phyloP scores from a whole-genome alignment of 2,888 invertebrate species.

The Dicyrtomina minuta region DNA sequence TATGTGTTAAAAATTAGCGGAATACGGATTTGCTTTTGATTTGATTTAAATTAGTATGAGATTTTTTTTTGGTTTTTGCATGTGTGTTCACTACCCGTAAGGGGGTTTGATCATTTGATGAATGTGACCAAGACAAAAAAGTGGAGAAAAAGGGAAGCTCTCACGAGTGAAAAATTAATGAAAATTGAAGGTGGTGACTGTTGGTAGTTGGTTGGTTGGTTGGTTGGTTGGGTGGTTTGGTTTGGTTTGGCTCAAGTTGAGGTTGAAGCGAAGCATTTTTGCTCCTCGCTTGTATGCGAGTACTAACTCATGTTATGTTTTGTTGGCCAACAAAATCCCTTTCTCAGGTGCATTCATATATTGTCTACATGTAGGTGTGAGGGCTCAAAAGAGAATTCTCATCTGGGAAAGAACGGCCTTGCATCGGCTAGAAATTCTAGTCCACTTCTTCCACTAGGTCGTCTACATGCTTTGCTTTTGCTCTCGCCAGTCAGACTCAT shows the following conservation, averaged over 20 bases:
- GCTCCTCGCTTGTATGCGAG: neutral
- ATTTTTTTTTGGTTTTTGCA: neutral
- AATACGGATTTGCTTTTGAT: no score
- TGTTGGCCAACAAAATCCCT: slow-evolving; percentile 23
- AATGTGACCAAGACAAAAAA: neutral
- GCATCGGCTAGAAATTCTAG: slow-evolving; percentile 14
- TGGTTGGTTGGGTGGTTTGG: neutral
- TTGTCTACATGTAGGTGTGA: slow-evolving; percentile 13
- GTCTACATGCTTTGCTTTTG: slow-evolving; percentile 5
- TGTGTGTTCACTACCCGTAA: neutral
- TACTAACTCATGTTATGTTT: neutral
- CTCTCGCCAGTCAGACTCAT: neutral
- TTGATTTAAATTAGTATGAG: no score
- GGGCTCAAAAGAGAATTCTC: slow-evolving; percentile 28
- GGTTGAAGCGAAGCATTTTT: neutral
- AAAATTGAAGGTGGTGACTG: slow-evolving; percentile 8
- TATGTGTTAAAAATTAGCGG: no score
- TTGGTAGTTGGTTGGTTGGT: neutral
- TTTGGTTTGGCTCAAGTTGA: neutral
- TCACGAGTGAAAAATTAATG: slow-evolving; percentile 1
- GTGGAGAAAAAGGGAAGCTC: neutral
- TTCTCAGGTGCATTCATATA: slow-evolving; percentile 23
- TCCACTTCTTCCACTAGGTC: slow-evolving; percentile 27
- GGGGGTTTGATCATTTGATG: neutral
- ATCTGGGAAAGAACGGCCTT: slow-evolving; percentile 28